phyloP scores from a whole-genome alignment of 1,140 invertebrate species.

The Antheraea mylitta region DNA sequence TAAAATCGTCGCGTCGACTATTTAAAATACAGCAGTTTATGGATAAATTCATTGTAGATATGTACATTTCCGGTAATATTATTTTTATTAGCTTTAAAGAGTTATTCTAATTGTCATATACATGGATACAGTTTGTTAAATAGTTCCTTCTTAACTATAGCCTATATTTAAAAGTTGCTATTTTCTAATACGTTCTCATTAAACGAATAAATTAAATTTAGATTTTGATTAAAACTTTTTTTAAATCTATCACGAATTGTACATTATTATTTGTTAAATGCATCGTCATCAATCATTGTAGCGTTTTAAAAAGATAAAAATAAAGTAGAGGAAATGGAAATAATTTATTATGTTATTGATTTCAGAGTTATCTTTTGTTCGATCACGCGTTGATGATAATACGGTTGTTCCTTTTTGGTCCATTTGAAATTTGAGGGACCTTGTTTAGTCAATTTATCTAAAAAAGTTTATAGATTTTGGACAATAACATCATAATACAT shows the following conservation, averaged over 20 bases:
- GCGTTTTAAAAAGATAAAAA: constrained; percentile 66
- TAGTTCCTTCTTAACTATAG: too few relatives aligned
- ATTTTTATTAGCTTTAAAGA: too few relatives aligned
- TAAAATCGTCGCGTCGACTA: constrained; percentile 44
- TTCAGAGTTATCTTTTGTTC: constrained; percentile 69
- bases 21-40: constrained; percentile 57
- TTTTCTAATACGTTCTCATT: constrained; percentile 12
- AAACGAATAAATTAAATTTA: constrained; percentile 17
- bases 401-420: constrained; percentile 59
- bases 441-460: constrained; percentile 32
- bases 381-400: constrained; percentile 51
- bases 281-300: constrained; percentile 67
- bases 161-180: too few relatives aligned
- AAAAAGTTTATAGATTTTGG: too few relatives aligned
- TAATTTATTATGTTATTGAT: constrained; percentile 77
- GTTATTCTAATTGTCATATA: too few relatives aligned
- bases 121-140: too few relatives aligned
- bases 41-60: constrained; percentile 41
- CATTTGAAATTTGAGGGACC: constrained; percentile 40
- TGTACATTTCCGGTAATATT: too few relatives aligned
- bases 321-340: constrained; percentile 65
- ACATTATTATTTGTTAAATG: constrained; percentile 7
- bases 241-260: neutral
- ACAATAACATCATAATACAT: too few relatives aligned
- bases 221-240: neutral